Conservation (phyloP, 2,888 invertebrate genomes). For the Spisula subtruncata region DNA sequence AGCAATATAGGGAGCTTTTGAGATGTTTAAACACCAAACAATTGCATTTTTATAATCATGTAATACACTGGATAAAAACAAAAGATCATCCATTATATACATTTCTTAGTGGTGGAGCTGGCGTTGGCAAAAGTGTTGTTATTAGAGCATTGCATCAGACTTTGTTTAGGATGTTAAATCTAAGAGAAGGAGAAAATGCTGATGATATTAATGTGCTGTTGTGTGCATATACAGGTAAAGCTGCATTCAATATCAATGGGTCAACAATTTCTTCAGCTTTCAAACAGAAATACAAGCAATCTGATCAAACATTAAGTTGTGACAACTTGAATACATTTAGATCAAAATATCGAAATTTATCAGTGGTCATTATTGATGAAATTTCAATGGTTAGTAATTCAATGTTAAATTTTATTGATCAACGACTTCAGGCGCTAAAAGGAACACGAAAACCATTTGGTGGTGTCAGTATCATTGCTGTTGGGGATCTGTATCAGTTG, state of each 20-base stretch:
- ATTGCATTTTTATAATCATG: not conserved
- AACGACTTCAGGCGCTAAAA: not conserved
- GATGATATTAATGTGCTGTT: slow-evolving; percentile 54
- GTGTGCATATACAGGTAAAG: slow-evolving; percentile 68
- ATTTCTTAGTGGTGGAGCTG: slow-evolving; percentile 65
- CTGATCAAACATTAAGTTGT: slow-evolving; percentile 48
- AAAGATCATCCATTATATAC: slow-evolving; percentile 32
- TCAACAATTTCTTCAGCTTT: slow-evolving; percentile 59
- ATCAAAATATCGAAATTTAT: slow-evolving; percentile 41
- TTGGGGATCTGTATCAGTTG: slow-evolving; percentile 26
- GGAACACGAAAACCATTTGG: slow-evolving; percentile 21
- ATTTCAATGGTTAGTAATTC: not conserved
- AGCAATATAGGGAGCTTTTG: slow-evolving; percentile 6
- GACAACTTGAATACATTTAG: slow-evolving; percentile 50
- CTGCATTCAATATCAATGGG: slow-evolving; percentile 65
- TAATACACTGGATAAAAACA: slow-evolving; percentile 33
- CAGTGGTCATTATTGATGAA: slow-evolving; percentile 68
- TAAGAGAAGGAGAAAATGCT: slow-evolving; percentile 44
- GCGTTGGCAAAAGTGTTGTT: slow-evolving; percentile 53
- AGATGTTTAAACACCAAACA: slow-evolving; percentile 40
- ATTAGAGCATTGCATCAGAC: not conserved
- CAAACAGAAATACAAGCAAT: slow-evolving; percentile 44
- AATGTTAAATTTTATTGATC: not conserved
- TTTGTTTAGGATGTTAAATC: slow-evolving; percentile 27
- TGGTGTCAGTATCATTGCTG: slow-evolving; percentile 20